Conservation (phyloP, 30 jellyfish, hydroid and myxozoan species). For the Cassiopea andromeda region DNA sequence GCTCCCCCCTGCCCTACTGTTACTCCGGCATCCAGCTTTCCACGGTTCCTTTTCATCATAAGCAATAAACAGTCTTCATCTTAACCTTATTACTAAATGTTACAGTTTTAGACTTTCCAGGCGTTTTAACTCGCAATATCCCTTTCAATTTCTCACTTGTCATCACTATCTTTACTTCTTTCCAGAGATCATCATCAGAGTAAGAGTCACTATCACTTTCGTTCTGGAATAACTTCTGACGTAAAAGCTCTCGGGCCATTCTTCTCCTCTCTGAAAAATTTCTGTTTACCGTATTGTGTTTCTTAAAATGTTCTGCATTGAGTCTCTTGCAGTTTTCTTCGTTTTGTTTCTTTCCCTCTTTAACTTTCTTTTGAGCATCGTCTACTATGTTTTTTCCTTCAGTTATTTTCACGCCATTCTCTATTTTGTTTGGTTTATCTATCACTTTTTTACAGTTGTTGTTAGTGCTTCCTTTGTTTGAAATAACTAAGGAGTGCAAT, state of each 20-base stretch:
- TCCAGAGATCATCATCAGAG: constrained; percentile 25
- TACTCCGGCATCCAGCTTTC: too few relatives aligned
- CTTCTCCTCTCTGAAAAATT: neutral
- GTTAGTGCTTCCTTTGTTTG: too few relatives aligned
- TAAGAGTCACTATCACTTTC: constrained; percentile 33
- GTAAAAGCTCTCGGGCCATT: neutral
- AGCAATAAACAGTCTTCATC: constrained; percentile 24
- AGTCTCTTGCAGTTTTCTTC: neutral
- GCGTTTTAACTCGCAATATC: constrained; percentile 6
- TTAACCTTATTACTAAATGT: constrained; percentile 42
- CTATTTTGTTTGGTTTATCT: too few relatives aligned
- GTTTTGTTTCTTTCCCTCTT: neutral
- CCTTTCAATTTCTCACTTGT: constrained; percentile 19
- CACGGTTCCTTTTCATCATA: neutral
- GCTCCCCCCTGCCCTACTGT: too few relatives aligned
- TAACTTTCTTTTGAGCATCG: too few relatives aligned
- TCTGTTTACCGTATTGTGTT: neutral
- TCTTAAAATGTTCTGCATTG: neutral
- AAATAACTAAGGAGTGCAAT: too few relatives aligned
- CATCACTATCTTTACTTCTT: constrained; percentile 21
- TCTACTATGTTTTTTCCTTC: neutral
- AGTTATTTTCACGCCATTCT: neutral
- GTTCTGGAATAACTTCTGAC: neutral
- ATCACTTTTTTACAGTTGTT: too few relatives aligned
- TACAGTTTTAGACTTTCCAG: constrained; percentile 4